phyloP scores from a whole-genome alignment of 2,797 vertebrate genomes.

The Bovichtus diacanthus region DNA sequence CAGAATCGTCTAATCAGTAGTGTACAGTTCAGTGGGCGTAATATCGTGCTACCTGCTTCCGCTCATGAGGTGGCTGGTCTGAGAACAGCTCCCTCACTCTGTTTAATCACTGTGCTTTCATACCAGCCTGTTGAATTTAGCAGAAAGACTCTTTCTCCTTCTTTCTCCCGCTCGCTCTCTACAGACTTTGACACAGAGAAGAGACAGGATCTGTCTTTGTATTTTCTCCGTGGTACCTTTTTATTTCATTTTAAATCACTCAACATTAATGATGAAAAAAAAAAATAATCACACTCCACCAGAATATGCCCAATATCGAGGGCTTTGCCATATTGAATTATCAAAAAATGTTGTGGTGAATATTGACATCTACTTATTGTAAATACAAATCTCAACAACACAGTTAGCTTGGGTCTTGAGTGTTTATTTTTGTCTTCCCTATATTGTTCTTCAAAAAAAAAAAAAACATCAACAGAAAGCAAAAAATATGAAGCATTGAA shows the following conservation, averaged over 20 bases:
- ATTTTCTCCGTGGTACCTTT: conserved; percentile 59
- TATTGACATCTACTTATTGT: conserved; percentile 69
- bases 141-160: conserved; percentile 68
- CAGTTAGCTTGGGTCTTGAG: conserved; percentile 50
- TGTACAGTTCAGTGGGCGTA: conserved; percentile 62
- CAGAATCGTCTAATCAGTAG: conserved; percentile 35
- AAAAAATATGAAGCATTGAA: conserved; percentile 43
- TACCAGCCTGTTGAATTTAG: conserved; percentile 84
- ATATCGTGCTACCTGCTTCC: conserved; percentile 63
- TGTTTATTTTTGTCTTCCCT: conserved; percentile 72
- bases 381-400: conserved; percentile 74
- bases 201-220: conserved; percentile 54
- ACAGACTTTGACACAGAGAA: conserved; percentile 47
- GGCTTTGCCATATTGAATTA: conserved; percentile 47
- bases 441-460: conserved; percentile 1
- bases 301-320: conserved; percentile 13
- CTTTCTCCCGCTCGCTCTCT: conserved; percentile 21
- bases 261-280: conserved; percentile 19
- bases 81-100: conserved; percentile 55
- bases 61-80: conserved; percentile 61
- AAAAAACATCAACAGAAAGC: conserved; percentile 38
- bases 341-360: conserved; percentile 53
- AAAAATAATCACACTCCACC: conserved; percentile 1
- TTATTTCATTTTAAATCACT: conserved; percentile 48
- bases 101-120: conserved; percentile 81